A percentile compares a stretch with the other conserved stretches of the same genome.
phyloP scores from a whole-genome alignment of 35 echinoderm and acorn worm species.

The Acanthaster planci region DNA sequence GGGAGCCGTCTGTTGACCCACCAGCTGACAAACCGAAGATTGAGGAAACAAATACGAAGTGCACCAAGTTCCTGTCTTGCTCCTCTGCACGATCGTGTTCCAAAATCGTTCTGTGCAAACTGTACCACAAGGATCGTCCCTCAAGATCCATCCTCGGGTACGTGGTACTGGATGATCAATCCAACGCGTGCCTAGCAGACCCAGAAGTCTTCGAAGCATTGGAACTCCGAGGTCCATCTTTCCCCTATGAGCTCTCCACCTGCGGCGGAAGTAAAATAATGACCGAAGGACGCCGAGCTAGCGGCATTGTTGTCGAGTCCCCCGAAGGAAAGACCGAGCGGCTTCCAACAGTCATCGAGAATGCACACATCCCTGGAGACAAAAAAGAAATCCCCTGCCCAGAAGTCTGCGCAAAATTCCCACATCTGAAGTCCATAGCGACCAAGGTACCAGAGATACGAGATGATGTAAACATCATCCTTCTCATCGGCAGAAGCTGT shows the following conservation, averaged over 20 bases:
- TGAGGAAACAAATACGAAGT: neutral
- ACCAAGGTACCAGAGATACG: neutral
- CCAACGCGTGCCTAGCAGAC: neutral
- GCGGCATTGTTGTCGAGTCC: neutral
- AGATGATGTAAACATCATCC: neutral
- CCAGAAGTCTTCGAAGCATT: neutral
- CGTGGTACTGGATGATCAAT: neutral
- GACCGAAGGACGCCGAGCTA: neutral
- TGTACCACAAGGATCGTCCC: neutral
- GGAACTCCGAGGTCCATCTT: neutral
- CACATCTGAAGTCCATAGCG: neutral
- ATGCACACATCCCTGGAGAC: neutral
- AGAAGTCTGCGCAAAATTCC: neutral
- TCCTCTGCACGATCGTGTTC: neutral
- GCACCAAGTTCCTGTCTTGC: neutral
- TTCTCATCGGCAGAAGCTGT: constrained; percentile 34
- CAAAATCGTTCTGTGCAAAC: neutral
- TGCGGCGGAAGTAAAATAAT: neutral
- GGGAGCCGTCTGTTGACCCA: neutral
- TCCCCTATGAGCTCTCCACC: neutral
- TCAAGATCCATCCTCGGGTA: neutral
- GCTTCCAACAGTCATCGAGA: neutral
- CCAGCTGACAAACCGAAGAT: neutral
- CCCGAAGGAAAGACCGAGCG: neutral
- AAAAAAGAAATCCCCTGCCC: neutral